Conservation (phyloP, 1,140 invertebrate species). For the Phocides pigmalion region DNA sequence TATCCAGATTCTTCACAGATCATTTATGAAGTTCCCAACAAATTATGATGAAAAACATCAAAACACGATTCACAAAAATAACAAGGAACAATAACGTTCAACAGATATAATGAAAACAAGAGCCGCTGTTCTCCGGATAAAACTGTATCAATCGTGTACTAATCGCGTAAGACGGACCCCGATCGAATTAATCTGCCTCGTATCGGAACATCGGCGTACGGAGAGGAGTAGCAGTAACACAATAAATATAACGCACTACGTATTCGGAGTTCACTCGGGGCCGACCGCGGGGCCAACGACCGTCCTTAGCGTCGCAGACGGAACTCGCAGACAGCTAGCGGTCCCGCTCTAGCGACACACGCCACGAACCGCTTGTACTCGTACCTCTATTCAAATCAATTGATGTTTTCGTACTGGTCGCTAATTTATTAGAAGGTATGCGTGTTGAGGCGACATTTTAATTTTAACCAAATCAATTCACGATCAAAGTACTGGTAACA, state of each 20-base stretch:
- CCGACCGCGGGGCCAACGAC: slow-evolving; percentile 74
- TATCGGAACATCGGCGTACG: slow-evolving; percentile 52
- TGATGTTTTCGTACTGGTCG: slow-evolving; percentile 45
- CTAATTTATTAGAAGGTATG: slow-evolving; percentile 49
- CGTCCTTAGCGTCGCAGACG: slow-evolving; percentile 76
- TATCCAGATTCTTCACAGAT: background rate
- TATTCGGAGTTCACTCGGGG: slow-evolving; percentile 80
- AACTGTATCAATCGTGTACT: slow-evolving; percentile 39
- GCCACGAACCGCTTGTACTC: slow-evolving; percentile 47
- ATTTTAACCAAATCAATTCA: slow-evolving; percentile 27
- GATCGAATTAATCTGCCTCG: slow-evolving; percentile 46
- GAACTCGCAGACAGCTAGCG: slow-evolving; percentile 55
- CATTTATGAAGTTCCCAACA: background rate
- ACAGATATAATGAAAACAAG: background rate
- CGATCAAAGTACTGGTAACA: background rate
- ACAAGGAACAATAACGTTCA: background rate
- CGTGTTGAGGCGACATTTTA: slow-evolving; percentile 32
- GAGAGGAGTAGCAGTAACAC: slow-evolving; percentile 46
- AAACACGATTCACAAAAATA: background rate
- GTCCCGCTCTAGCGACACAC: slow-evolving; percentile 63
- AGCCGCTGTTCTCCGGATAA: slow-evolving; percentile 12
- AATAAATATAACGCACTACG: slow-evolving; percentile 75
- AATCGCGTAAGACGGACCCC: slow-evolving; percentile 54
- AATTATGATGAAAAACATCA: background rate
- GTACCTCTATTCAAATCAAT: slow-evolving; percentile 71